phyloP scores from a whole-genome alignment of 2,888 invertebrate species.

The Eurois occulta region DNA sequence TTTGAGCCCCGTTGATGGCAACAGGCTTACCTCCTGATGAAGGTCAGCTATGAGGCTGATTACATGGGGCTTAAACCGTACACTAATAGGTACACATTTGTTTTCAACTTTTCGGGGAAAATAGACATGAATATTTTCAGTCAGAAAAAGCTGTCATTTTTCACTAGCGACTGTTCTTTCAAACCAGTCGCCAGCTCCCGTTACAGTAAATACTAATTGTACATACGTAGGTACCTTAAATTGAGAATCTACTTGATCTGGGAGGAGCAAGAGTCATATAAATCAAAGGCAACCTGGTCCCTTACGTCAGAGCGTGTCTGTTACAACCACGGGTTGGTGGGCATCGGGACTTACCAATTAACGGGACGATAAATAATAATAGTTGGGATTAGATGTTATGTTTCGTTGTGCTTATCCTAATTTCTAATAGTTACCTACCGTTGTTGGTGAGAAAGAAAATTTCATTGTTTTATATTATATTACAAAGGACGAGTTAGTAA shows the following conservation, averaged over 20 bases:
- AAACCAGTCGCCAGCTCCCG: neutral
- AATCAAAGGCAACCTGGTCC: constrained; percentile 51
- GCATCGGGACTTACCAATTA: constrained; percentile 80
- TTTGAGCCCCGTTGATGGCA: neutral
- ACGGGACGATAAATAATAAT: constrained; percentile 80
- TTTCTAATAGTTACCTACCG: neutral
- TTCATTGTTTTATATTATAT: no score
- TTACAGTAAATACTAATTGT: neutral
- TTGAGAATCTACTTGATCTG: constrained; percentile 45
- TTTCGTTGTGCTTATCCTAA: neutral
- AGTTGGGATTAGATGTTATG: constrained; percentile 65
- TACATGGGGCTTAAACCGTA: neutral
- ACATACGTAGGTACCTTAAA: constrained; percentile 1
- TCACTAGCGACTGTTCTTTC: neutral
- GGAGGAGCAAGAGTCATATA: constrained; percentile 43
- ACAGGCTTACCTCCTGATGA: neutral
- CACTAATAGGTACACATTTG: no score
- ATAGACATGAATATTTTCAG: neutral
- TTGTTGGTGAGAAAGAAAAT: neutral
- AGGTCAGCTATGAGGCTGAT: no score
- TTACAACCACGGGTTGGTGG: constrained; percentile 59
- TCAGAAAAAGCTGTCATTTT: neutral
- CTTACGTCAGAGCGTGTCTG: constrained; percentile 52
- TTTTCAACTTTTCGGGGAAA: neutral
- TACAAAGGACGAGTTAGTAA: no score